Conservation (phyloP, 2,113 vertebrate genomes). For the Micromys minutus region DNA sequence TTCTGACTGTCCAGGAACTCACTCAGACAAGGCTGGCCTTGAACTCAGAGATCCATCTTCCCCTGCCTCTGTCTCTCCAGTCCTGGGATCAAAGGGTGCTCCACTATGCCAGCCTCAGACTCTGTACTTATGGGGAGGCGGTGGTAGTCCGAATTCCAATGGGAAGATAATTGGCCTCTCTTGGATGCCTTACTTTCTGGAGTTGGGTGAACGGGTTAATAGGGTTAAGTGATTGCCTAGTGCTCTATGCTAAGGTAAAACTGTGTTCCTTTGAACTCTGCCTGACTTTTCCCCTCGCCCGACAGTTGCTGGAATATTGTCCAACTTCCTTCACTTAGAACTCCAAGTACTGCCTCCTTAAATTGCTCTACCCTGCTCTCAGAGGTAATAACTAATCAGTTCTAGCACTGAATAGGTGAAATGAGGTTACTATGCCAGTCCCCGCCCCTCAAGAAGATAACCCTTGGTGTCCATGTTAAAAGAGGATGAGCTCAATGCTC, state of each 20-base stretch:
- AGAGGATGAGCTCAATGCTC: background rate
- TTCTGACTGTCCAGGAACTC: background rate
- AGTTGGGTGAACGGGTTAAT: background rate
- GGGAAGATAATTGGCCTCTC: background rate
- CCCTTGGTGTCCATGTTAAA: background rate
- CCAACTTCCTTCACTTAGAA: background rate
- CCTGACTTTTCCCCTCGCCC: background rate
- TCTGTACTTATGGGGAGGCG: background rate
- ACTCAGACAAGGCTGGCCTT: background rate
- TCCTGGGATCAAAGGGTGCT: fast-evolving
- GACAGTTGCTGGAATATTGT: background rate
- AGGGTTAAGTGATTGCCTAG: background rate
- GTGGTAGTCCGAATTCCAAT: background rate
- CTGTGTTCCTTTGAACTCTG: background rate
- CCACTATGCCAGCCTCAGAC: fast-evolving
- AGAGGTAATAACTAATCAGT: background rate
- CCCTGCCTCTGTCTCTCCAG: background rate
- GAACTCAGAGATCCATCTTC: background rate
- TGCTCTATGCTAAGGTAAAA: background rate
- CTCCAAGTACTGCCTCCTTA: background rate
- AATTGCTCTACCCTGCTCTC: background rate
- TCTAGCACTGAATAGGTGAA: conserved; percentile 7
- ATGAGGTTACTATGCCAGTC: background rate
- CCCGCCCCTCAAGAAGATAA: background rate
- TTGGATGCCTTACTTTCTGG: background rate